Evolutionary conservation across 2,113 vertebrate species (phyloP).

Genomic region (Megaleporinus macrocephalus): DNA sequence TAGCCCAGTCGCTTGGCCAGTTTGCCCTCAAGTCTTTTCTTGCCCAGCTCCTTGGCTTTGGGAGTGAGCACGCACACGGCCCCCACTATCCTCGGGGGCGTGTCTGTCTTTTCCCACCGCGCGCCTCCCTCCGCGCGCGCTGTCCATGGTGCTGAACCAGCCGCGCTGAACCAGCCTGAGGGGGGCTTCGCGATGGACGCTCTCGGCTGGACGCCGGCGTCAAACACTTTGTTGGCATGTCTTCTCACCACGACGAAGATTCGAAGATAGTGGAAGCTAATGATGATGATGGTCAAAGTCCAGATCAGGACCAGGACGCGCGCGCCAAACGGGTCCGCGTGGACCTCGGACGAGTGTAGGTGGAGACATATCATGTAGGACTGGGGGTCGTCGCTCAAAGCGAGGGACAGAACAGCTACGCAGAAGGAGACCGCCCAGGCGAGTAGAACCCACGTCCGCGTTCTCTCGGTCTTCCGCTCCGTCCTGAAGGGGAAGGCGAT

Average conservation of each 20-base stretch:
- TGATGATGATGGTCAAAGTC: constrained; percentile 59
- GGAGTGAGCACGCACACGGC: constrained; percentile 69
- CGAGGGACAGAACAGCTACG: constrained; percentile 56
- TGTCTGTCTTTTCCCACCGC: background rate
- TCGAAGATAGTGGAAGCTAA: constrained; percentile 65
- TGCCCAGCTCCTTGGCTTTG: constrained; percentile 59
- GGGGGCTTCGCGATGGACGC: constrained; percentile 40
- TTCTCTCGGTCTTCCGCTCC: constrained; percentile 52
- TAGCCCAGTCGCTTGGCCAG: constrained; percentile 71
- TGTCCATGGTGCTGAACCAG: background rate
- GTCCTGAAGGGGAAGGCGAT: constrained; percentile 65
- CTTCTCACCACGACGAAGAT: constrained; percentile 65
- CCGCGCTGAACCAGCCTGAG: constrained; percentile 17
- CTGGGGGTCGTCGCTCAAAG: constrained; percentile 51
- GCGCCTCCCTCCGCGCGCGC: background rate
- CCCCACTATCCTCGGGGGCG: constrained; percentile 61
- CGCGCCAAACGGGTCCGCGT: constrained; percentile 59
- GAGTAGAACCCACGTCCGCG: constrained; percentile 60
- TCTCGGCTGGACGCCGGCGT: constrained; percentile 57
- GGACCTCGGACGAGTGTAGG: background rate
- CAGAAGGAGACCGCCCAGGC: constrained; percentile 61
- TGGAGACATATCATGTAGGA: constrained; percentile 62
- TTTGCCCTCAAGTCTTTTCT: constrained; percentile 67
- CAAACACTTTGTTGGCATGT: constrained; percentile 66
- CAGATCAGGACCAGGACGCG: constrained; percentile 69